Percentiles rank a stretch among this genome's conserved stretches.
These are phyloP conservation scores for Leucophenga montana DNA, from an alignment of 2,888 invertebrate genomes.

Conservation along the genomic window DNA sequence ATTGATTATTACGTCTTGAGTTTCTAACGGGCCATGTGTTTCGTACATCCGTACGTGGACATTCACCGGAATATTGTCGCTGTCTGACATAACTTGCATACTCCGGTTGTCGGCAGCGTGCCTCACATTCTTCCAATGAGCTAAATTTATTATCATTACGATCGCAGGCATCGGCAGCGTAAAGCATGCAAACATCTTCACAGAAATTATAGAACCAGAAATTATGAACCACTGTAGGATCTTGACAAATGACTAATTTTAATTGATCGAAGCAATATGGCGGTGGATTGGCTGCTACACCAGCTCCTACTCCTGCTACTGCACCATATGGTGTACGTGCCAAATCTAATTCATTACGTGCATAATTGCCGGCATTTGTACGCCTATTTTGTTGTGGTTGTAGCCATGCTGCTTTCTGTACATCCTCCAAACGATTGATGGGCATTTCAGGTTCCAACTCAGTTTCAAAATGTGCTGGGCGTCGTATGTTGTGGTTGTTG, in stretches of 20 bases:
- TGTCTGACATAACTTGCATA: slow-evolving; percentile 36
- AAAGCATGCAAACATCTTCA: slow-evolving; percentile 63
- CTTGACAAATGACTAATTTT: slow-evolving; percentile 33
- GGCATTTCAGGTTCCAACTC: neutral
- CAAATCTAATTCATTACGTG: slow-evolving; percentile 40
- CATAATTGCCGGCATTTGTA: slow-evolving; percentile 33
- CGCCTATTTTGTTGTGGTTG: slow-evolving; percentile 25
- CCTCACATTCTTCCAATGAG: slow-evolving; percentile 57
- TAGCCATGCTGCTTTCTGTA: neutral
- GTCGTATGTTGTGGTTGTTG: neutral
- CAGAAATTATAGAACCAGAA: slow-evolving; percentile 68
- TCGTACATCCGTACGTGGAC: slow-evolving; percentile 22
- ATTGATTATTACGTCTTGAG: slow-evolving; percentile 18
- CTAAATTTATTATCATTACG: slow-evolving; percentile 61
- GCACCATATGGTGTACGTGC: slow-evolving; percentile 27
- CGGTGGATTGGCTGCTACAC: neutral
- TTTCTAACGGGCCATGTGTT: neutral
- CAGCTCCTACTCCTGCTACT: neutral
- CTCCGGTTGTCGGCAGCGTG: slow-evolving; percentile 47
- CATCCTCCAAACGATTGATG: slow-evolving; percentile 26
- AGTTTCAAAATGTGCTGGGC: neutral
- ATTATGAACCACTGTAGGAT: slow-evolving; percentile 69
- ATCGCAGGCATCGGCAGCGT: slow-evolving; percentile 60
- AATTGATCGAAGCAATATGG: slow-evolving; percentile 16
- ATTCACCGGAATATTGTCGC: slow-evolving; percentile 41